Evolutionary conservation across 2,797 vertebrate genomes (phyloP), one percentile per base, ranked within the genome.

Genomic region (Gymnocypris eckloni): DNA sequence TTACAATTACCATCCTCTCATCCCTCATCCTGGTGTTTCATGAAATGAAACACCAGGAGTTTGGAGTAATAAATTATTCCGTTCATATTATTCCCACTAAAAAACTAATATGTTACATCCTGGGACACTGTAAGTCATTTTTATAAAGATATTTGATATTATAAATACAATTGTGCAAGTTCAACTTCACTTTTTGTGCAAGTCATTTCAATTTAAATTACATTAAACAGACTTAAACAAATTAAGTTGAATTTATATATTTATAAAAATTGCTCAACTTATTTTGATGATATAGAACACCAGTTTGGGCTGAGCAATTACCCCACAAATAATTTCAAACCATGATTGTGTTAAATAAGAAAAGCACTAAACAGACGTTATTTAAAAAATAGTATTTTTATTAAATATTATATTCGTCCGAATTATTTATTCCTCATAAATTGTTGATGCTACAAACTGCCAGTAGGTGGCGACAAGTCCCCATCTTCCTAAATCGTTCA

Each of bases 1-100:
- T 54, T 22, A 37, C 18, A 54, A 54, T 76, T 20, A 22, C 10
- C 10, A 76, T 52, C 28, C 28, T 76, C 50, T 54, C 50, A 13
- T 76, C 48, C 73, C 28, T 37, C 73, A 54, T 37, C 6, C 73
- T 76, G 73, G 10, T 33, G 72, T 75, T 76, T 54, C 73, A 54
- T 1, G 8, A 18, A 18, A 76, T 52, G 48, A 75, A 33, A 50
- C 43, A 28, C n/a, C 16, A 0, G 48, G 71, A 28, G 13, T 50
- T 50, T 8, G 1, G 5, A 75, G 72, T 52, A 10, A 16, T 52
- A 16, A 52, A 52, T 9, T 52, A 20, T 5, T 52, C 2, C 22
- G 25, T 48, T 43, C 70, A 25, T 25, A 45, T 25, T 45, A 13
- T 22, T 45, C 39, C 41, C 1, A 10, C 5, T 45, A 43, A 71